Conservation (phyloP, 2,113 vertebrate genomes). For the Tympanuchus pallidicinctus region DNA sequence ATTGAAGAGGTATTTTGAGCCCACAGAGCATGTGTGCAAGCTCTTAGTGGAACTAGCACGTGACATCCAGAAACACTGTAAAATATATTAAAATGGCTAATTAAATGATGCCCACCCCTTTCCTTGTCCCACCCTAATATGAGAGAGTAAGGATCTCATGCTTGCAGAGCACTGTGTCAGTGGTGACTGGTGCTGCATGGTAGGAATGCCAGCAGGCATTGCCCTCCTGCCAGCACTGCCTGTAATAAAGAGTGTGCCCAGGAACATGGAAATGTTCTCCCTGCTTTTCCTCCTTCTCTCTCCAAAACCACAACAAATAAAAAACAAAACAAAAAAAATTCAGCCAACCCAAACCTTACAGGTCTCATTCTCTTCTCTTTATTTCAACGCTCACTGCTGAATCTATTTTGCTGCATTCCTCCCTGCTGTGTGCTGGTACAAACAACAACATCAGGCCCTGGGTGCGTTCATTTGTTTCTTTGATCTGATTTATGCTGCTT, state of each 20-base stretch:
- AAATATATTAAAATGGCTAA: conserved; percentile 39
- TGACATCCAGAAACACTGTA: conserved; percentile 46
- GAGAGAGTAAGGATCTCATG: background rate
- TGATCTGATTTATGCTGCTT: conserved; percentile 37
- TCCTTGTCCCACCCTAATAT: background rate
- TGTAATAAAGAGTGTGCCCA: background rate
- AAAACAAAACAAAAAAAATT: background rate
- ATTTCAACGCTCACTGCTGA: background rate
- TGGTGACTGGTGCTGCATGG: background rate
- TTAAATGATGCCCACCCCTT: background rate
- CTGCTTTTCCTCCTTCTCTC: background rate
- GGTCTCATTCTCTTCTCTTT: background rate
- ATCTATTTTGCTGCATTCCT: background rate
- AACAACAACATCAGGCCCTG: background rate
- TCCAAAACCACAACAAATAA: background rate
- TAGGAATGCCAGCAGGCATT: background rate
- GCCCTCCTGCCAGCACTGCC: background rate
- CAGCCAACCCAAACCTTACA: background rate
- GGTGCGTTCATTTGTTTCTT: background rate
- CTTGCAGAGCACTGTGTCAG: conserved; percentile 5
- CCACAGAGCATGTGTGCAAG: background rate
- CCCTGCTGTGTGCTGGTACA: background rate
- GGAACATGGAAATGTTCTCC: rapidly evolving
- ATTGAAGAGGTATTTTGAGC: conserved; percentile 41
- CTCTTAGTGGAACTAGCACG: conserved; percentile 1